A percentile compares a stretch with the other conserved stretches of the same genome.
These are phyloP conservation scores for Lochmaea crataegi DNA, from an alignment of 2,888 invertebrate species.

Conservation along the genomic window DNA sequence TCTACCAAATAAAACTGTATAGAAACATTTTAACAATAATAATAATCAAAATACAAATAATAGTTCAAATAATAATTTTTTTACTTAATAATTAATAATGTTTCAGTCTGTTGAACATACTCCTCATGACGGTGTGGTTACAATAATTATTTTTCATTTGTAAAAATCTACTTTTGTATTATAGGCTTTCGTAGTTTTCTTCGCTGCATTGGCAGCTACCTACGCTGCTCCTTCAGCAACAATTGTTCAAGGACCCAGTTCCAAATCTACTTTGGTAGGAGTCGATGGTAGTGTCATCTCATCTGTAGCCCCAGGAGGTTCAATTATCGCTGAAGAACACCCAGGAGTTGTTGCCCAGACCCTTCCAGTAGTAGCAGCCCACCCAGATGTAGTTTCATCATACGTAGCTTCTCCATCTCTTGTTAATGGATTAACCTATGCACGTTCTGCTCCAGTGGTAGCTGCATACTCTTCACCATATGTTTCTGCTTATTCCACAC, in stretches of 20 bases:
- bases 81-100: too few species aligned
- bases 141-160: neutral
- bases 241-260: slow-evolving; percentile 56
- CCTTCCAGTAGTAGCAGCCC: slow-evolving; percentile 42
- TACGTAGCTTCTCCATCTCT: slow-evolving; percentile 35
- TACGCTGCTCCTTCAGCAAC: slow-evolving; percentile 48
- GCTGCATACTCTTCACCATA: slow-evolving; percentile 27
- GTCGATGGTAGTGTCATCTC: slow-evolving; percentile 56
- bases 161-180: slow-evolving; percentile 1
- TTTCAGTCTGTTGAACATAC: too few species aligned
- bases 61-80: too few species aligned
- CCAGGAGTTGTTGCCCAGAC: slow-evolving; percentile 44
- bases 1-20: too few species aligned
- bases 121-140: neutral
- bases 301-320: slow-evolving; percentile 54
- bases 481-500: slow-evolving; percentile 37
- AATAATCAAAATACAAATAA: too few species aligned
- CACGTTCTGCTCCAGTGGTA: slow-evolving; percentile 35
- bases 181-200: slow-evolving; percentile 49
- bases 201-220: slow-evolving; percentile 52
- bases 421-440: slow-evolving; percentile 28
- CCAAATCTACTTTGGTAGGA: slow-evolving; percentile 53
- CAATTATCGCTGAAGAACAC: slow-evolving; percentile 50
- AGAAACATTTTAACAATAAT: too few species aligned
- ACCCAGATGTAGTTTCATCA: slow-evolving; percentile 40